Conservation (phyloP, 2,888 invertebrate species). For the Tipula helvola region DNA sequence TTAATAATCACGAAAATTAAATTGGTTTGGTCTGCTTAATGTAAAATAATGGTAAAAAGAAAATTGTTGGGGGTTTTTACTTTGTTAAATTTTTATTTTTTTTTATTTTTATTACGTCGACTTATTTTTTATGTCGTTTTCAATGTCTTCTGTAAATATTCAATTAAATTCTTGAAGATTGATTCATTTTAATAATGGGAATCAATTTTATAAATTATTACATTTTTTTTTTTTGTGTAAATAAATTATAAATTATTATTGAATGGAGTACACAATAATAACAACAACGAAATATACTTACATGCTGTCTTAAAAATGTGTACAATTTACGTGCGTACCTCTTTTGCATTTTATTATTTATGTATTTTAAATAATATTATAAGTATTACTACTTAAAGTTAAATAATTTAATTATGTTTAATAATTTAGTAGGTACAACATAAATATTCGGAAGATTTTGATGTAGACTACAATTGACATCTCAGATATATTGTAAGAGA, state of each 20-base stretch:
- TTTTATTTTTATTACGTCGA: not conserved
- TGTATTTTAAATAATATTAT: not conserved
- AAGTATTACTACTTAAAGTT: not conserved
- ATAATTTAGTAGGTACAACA: not conserved
- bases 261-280: not conserved
- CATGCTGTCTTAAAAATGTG: not conserved
- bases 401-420: not conserved
- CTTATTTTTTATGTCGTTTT: not conserved
- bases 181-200: slow-evolving; percentile 4
- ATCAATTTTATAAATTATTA: not conserved
- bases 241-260: not conserved
- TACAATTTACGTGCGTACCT: not conserved
- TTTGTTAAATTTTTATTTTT: not conserved
- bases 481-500: not conserved
- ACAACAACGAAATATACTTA: not conserved
- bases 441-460: not conserved
- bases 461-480: not conserved
- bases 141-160: not conserved
- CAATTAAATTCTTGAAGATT: not conserved
- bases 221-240: not conserved
- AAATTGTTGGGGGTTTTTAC: not conserved
- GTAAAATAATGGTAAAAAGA: not conserved
- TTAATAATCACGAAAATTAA: not conserved
- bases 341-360: not conserved
- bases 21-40: slow-evolving; percentile 4